Percentiles rank a stretch among this genome's conserved stretches.
phyloP scores from a whole-genome alignment of 2,888 invertebrate genomes.

The Elysia crispata region DNA sequence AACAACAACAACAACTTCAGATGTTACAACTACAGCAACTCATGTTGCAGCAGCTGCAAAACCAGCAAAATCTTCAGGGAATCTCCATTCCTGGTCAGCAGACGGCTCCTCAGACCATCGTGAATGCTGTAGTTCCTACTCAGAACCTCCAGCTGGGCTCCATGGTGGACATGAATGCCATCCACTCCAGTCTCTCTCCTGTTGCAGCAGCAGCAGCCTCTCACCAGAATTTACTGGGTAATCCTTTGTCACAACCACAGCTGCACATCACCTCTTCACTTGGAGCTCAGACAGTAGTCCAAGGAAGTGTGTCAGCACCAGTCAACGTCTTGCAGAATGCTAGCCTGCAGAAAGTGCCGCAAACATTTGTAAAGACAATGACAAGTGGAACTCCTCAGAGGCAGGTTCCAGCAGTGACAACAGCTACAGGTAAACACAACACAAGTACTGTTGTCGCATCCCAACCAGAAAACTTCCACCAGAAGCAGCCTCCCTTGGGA shows the following conservation, averaged over 20 bases:
- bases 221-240: slow-evolving; percentile 32
- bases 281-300: slow-evolving; percentile 31
- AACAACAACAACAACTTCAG: slow-evolving; percentile 61
- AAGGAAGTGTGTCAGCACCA: slow-evolving; percentile 9
- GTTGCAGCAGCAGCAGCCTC: slow-evolving; percentile 32
- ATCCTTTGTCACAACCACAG: slow-evolving; percentile 37
- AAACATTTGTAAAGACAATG: slow-evolving; percentile 18
- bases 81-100: slow-evolving; percentile 37
- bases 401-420: not conserved
- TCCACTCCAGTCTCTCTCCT: slow-evolving; percentile 42
- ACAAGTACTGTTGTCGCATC: not conserved
- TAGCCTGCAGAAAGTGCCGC: slow-evolving; percentile 28
- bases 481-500: not conserved
- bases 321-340: slow-evolving; percentile 32
- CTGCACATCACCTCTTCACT: slow-evolving; percentile 39
- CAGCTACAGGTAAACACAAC: not conserved
- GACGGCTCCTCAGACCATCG: slow-evolving; percentile 28
- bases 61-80: slow-evolving; percentile 44
- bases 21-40: slow-evolving; percentile 66
- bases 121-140: slow-evolving; percentile 42
- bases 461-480: not conserved
- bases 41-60: slow-evolving; percentile 68
- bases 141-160: slow-evolving; percentile 27
- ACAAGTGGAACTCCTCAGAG: not conserved
- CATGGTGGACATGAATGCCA: slow-evolving; percentile 35